Evolutionary conservation across 2,888 invertebrate species (phyloP).

Genomic region (Epinotia demarniana): DNA sequence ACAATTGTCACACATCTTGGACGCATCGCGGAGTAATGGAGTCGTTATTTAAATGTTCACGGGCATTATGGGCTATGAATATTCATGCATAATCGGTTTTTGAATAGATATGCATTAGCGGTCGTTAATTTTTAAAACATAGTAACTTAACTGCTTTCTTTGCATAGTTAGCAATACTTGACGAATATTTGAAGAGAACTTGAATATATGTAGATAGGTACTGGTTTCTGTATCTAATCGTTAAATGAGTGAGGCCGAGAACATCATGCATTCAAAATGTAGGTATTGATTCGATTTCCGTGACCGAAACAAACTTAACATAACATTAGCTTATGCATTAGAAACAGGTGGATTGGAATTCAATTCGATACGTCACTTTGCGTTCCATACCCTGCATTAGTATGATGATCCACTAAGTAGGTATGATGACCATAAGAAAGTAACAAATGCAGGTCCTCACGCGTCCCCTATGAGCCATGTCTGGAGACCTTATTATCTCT

Average conservation of each 20-base stretch:
- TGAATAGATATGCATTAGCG: constrained; percentile 13
- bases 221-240: background rate
- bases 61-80: constrained; percentile 27
- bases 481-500: too few species aligned
- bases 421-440: too few species aligned
- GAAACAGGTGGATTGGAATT: too few species aligned
- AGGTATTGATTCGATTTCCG: background rate
- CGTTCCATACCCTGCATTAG: too few species aligned
- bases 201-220: background rate
- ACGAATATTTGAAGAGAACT: background rate
- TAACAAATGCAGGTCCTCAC: too few species aligned
- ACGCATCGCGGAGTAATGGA: constrained; percentile 33
- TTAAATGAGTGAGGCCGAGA: background rate
- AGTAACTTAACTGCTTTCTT: constrained; percentile 4
- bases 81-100: constrained; percentile 24
- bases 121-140: constrained; percentile 23
- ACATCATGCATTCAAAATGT: background rate
- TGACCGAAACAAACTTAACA: background rate
- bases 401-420: too few species aligned
- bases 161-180: background rate
- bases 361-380: too few species aligned
- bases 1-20: constrained; percentile 48
- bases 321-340: background rate
- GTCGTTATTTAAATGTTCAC: constrained; percentile 40
- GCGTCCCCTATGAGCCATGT: too few species aligned